Evolutionary conservation across 2,888 invertebrate species (phyloP), one percentile per base, ranked within the genome.

Genomic region (Oeneis ivallda): DNA sequence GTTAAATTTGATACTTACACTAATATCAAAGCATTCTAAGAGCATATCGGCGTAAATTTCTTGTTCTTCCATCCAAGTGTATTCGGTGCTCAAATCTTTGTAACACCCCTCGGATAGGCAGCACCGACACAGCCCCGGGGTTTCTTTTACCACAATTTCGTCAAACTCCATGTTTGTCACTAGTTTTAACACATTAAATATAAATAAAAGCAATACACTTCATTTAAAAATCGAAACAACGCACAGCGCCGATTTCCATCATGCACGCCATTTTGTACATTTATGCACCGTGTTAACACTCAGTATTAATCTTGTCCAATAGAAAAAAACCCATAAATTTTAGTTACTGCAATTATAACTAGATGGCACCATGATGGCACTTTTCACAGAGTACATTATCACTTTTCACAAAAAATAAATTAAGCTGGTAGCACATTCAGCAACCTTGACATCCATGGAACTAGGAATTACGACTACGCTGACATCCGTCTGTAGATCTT

Each of bases 41-140:
- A 92, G 73, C 87, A 92, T 91, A 78, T 91, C 91, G 1, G 91
- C 91, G 65, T 92, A 92, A n/a, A 92, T 80, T 75, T 92, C 92
- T 1, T 82, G 86, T 34, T 91, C 90, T 49, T 82, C 86, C 89
- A 92, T 89, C 92, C 92, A 92, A 64, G 76, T 76, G 64, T 92
- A 91, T 66, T 90, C 91, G 0, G 85, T 75, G 0, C 87, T 84
- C 64, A 92, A 72, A 66, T 91, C 91, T 66, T 92, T 92, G 74
- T 92, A 92, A 67, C 91, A 91, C 41, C 92, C 92, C 73, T 92
- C 92, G 0, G 91, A 90, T 2, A 92, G 81, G 71, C 92, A 92
- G 73, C 92, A 92, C 79, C 92, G 89, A 84, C 92, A 92, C 0
- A 92, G 76, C 53, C 91, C 91, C 62, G 90, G 91, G 79, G 83